Evolutionary conservation across 2,113 vertebrate species (phyloP).

Genomic region (Neodontobutis hainanensis): DNA sequence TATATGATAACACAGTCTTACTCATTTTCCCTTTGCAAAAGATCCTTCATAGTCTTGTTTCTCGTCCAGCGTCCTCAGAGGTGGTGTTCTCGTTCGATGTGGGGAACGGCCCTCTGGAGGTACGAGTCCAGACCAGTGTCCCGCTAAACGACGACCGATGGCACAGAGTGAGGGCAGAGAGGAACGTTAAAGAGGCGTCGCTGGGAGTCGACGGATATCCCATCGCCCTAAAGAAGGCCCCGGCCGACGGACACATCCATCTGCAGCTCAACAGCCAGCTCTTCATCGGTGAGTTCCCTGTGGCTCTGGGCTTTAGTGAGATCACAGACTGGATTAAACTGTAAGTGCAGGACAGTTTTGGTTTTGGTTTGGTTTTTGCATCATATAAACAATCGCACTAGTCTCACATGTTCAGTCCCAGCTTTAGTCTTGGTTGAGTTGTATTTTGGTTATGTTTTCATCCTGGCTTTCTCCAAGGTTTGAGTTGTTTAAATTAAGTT

Average conservation of each 20-base stretch:
- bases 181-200: slow-evolving; percentile 91
- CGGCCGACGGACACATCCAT: slow-evolving; percentile 87
- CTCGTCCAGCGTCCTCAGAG: slow-evolving; percentile 83
- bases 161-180: slow-evolving; percentile 90
- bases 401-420: not conserved
- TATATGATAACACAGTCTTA: too few relatives aligned
- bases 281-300: slow-evolving; percentile 86
- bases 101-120: slow-evolving; percentile 90
- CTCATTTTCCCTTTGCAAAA: too few relatives aligned
- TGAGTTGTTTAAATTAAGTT: too few relatives aligned
- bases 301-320: too few relatives aligned
- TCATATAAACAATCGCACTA: too few relatives aligned
- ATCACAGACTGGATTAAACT: too few relatives aligned
- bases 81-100: slow-evolving; percentile 95
- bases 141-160: slow-evolving; percentile 90
- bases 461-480: too few relatives aligned
- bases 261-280: slow-evolving; percentile 97
- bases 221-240: slow-evolving; percentile 75
- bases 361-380: too few relatives aligned
- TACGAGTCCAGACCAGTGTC: slow-evolving; percentile 77
- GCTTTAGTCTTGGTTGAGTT: not conserved
- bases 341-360: too few relatives aligned
- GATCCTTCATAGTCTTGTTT: not conserved
- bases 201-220: slow-evolving; percentile 86
- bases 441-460: not conserved